Evolutionary conservation across 2,888 invertebrate genomes (phyloP).

Genomic region (Chloromyia formosa): DNA sequence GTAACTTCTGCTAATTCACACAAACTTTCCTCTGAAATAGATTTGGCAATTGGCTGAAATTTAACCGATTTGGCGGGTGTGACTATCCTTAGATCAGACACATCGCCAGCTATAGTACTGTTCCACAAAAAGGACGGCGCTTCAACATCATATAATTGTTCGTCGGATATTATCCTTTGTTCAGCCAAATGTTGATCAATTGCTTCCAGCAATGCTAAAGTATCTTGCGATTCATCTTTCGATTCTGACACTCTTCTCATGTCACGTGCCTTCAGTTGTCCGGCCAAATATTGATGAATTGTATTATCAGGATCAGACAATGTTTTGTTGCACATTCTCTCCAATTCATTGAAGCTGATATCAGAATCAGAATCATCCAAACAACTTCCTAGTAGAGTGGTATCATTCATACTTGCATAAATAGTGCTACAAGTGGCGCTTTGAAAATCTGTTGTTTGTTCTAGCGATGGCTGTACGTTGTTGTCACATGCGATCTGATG

Average conservation of each 20-base stretch:
- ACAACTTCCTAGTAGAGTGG: constrained; percentile 31
- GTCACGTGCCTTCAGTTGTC: not conserved
- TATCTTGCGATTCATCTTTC: not conserved
- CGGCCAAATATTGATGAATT: constrained; percentile 23
- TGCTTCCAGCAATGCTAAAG: constrained; percentile 45
- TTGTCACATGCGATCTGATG: constrained; percentile 6
- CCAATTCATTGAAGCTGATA: constrained; percentile 58
- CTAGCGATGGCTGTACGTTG: not conserved
- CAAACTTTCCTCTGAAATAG: constrained; percentile 58
- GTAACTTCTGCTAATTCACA: constrained; percentile 5
- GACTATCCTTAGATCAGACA: constrained; percentile 29
- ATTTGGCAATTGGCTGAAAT: constrained; percentile 57
- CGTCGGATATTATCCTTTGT: constrained; percentile 43
- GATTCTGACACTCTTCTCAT: constrained; percentile 37
- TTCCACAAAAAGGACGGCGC: constrained; percentile 62
- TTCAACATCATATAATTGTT: constrained; percentile 60
- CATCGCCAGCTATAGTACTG: constrained; percentile 54
- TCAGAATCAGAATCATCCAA: constrained; percentile 41
- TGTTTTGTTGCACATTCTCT: constrained; percentile 61
- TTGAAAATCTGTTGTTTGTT: not conserved
- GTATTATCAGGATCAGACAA: constrained; percentile 61
- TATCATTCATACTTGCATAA: constrained; percentile 34
- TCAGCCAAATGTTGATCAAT: constrained; percentile 9
- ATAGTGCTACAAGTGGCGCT: not conserved
- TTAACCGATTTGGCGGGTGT: constrained; percentile 62